Evolutionary conservation across 2,113 vertebrate genomes (phyloP).

Genomic region (Felis chaus): DNA sequence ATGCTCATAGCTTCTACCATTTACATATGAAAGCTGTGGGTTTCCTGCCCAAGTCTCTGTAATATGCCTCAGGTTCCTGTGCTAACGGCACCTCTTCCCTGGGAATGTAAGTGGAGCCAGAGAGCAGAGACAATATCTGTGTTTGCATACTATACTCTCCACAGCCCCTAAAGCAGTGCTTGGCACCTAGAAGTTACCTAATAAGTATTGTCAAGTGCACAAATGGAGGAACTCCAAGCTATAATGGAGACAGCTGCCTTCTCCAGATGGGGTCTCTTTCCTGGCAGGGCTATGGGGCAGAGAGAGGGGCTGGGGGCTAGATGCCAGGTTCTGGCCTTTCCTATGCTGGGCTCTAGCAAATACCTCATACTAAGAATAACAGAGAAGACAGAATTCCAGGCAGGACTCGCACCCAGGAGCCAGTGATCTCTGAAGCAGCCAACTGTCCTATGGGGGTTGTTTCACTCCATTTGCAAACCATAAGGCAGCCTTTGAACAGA

Average conservation of each 20-base stretch:
- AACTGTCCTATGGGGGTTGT: slow-evolving; percentile 52
- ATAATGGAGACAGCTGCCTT: background rate
- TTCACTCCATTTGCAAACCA: slow-evolving; percentile 81
- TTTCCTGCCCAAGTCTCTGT: background rate
- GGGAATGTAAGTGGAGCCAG: background rate
- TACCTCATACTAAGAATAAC: slow-evolving; percentile 65
- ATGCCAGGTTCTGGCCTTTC: background rate
- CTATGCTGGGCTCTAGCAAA: background rate
- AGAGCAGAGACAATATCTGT: background rate
- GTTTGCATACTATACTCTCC: background rate
- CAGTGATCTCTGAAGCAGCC: slow-evolving; percentile 53
- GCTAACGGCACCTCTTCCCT: background rate
- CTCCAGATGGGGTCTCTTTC: background rate
- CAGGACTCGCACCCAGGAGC: slow-evolving; percentile 59
- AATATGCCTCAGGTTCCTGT: background rate
- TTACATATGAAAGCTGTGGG: background rate
- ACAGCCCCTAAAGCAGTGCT: background rate
- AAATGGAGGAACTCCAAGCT: background rate
- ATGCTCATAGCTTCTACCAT: background rate
- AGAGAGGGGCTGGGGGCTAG: background rate
- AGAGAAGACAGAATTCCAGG: slow-evolving; percentile 71
- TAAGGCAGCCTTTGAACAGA: slow-evolving; percentile 78
- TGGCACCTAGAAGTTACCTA: background rate
- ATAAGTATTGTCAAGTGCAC: background rate
- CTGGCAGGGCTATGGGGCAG: background rate